A percentile compares a stretch with the other conserved stretches of the same genome.
These are phyloP conservation scores for Eolophus roseicapilla DNA, from an alignment of 2,113 vertebrate genomes.

Conservation along the genomic window DNA sequence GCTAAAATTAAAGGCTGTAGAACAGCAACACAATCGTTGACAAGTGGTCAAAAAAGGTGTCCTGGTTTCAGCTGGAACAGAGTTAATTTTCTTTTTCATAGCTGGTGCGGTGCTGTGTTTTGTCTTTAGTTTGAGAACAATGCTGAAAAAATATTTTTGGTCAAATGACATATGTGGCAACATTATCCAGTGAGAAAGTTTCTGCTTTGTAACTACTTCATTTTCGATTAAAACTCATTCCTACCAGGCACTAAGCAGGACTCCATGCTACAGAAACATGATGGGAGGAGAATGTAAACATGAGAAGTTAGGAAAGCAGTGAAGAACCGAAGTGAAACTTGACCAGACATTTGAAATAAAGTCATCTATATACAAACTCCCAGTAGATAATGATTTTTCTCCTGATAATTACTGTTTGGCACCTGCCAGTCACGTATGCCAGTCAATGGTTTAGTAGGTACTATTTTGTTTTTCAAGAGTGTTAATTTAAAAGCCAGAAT, in stretches of 20 bases:
- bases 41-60: background rate
- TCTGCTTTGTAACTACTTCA: background rate
- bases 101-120: background rate
- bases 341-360: background rate
- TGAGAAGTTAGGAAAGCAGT: background rate
- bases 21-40: background rate
- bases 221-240: background rate
- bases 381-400: background rate
- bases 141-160: background rate
- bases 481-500: background rate
- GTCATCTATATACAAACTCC: background rate
- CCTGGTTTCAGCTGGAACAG: background rate
- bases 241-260: background rate
- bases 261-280: background rate
- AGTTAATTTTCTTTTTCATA: background rate
- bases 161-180: background rate
- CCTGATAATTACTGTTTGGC: background rate
- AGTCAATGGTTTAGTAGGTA: background rate
- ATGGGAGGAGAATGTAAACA: background rate
- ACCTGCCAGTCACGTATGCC: background rate
- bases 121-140: background rate
- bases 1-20: background rate
- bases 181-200: background rate
- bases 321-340: background rate
- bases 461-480: background rate